Base-by-base conservation (phyloP, 2,797 vertebrate genomes). In the Spinus pinus region DNA sequence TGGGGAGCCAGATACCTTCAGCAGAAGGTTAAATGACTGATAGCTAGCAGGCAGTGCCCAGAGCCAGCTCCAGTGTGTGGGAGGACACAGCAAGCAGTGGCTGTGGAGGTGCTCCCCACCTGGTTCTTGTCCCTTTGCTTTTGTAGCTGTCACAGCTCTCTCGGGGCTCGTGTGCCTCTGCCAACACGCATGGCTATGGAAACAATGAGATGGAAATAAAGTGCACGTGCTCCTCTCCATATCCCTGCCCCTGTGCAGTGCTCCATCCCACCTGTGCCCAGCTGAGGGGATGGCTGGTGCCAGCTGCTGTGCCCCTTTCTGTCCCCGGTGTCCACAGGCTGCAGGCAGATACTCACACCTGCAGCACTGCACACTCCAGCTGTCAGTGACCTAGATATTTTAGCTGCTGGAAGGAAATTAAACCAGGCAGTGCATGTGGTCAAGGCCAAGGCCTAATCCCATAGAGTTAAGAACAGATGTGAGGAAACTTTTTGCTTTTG, bases 141-240 rank as follows among this genome's bases (percentile, higher is more conserved):
- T 51, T 46, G 33, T 67, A 79, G 51, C 28, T 74, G 16, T 60
- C 39, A 5, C 46, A 79, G 50, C 54, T 60, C 37, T 79, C 15
- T 10, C 0, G 1, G 31, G 30, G 13, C 35, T 31, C 17, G 12
- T 28, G 62, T 69, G 21, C 28, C 37, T 75, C 44, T 73, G 35
- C 74, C 53, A 31, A 3, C 42, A 44, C 1, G 0, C 18, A 0
- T 20, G 58, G 61, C 70, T 35, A 8, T 16, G 70, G 89, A 77
- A 89, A 70, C 74, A 62, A 1, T 7, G 35, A 37, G 24, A 57
- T 41, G 10, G 10, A 46, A 70, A 41, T 16, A 5, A 53, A 72
- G 13, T 2, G 1, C 7, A 2, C 0, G 0, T 56, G 33, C 46
- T 46, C 72, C 65, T 39, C 35, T 30, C 19, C 27, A 10, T 10